phyloP scores from a whole-genome alignment of 2,113 vertebrate genomes.

The Phylloscopus whistleri region DNA sequence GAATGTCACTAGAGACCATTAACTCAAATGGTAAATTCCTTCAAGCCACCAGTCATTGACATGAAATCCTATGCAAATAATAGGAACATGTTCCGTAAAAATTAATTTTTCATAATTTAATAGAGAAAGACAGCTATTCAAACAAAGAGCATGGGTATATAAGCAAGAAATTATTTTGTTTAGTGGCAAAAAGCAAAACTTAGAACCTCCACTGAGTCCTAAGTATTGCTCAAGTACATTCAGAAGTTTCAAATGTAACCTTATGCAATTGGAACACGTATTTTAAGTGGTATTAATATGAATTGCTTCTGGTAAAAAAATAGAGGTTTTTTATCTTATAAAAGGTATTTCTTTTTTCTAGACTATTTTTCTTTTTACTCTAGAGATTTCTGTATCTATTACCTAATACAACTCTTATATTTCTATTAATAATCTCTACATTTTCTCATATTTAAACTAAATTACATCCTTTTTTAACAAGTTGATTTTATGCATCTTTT shows the following conservation, averaged over 20 bases:
- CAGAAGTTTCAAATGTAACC: background rate
- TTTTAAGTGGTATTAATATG: background rate
- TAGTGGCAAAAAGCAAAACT: background rate
- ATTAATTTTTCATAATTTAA: background rate
- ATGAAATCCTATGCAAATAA: background rate
- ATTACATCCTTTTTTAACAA: background rate
- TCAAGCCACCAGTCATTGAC: background rate
- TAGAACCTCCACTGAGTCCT: rapidly evolving
- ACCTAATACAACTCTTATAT: background rate
- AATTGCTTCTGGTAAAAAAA: background rate
- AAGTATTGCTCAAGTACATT: background rate
- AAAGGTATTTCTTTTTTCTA: background rate
- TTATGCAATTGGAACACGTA: background rate
- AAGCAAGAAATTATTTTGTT: background rate
- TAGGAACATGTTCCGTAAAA: background rate
- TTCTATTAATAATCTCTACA: background rate
- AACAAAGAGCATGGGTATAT: background rate
- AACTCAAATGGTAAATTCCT: background rate
- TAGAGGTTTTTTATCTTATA: background rate
- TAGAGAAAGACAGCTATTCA: background rate
- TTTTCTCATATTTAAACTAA: background rate
- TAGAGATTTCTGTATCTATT: background rate
- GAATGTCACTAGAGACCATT: background rate
- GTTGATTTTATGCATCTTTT: background rate
- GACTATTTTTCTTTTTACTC: background rate